Conservation (phyloP, 2,113 vertebrate species). For the Lampris incognitus region DNA sequence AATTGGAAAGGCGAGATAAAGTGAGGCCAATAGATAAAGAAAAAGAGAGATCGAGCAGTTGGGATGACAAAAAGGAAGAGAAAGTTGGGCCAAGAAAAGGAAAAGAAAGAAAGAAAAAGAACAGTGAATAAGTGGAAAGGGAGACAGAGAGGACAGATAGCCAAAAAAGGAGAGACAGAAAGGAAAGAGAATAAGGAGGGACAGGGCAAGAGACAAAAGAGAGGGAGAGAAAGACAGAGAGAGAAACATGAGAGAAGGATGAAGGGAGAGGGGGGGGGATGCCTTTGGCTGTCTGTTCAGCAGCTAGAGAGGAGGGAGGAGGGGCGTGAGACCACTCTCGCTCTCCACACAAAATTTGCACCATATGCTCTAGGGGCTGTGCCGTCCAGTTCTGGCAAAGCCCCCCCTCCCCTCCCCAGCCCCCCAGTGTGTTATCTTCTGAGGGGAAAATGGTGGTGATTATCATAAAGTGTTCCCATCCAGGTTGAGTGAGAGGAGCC, state of each 20-base stretch:
- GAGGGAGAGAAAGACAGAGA: neutral
- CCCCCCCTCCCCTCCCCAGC: neutral
- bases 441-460: constrained; percentile 77
- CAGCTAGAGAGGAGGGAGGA: constrained; percentile 55
- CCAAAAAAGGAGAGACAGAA: neutral
- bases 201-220: constrained; percentile 16
- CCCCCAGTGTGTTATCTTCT: constrained; percentile 67
- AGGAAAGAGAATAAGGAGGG: neutral
- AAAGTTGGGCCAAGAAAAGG: neutral
- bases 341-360: constrained; percentile 63
- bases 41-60: no score
- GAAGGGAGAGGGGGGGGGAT: constrained; percentile 14
- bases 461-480: constrained; percentile 82
- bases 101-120: constrained; percentile 7
- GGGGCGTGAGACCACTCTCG: constrained; percentile 62
- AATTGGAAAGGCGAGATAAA: constrained; percentile 21
- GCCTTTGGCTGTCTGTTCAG: constrained; percentile 40
- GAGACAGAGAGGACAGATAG: neutral
- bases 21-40: neutral
- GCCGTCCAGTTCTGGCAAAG: constrained; percentile 71
- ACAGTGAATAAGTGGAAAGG: neutral
- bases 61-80: no score
- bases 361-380: constrained; percentile 71
- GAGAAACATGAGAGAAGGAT: neutral
- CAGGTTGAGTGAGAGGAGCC: constrained; percentile 57